Percentiles rank a stretch among this genome's conserved stretches.
Evolutionary conservation across 2,888 invertebrate genomes (phyloP).

Genomic region (Temnothorax rugatulus): DNA sequence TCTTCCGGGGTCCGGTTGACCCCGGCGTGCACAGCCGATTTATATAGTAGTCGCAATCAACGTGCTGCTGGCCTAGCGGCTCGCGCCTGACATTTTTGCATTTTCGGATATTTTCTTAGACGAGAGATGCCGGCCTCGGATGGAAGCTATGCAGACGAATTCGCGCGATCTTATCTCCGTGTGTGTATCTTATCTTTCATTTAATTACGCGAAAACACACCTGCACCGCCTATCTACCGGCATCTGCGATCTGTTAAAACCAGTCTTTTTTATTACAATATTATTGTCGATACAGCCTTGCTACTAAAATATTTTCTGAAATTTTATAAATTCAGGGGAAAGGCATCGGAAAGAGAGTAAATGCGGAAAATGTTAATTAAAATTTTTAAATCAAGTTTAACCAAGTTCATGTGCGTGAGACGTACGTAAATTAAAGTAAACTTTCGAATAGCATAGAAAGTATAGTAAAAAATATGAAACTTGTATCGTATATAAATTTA

Average conservation of each 20-base stretch:
- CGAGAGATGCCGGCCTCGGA: not conserved
- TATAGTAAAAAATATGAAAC: not conserved
- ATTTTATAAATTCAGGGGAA: not conserved
- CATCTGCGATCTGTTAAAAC: not conserved
- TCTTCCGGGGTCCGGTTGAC: constrained; percentile 71
- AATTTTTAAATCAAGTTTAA: not conserved
- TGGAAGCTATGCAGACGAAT: constrained; percentile 12
- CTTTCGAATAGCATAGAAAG: constrained; percentile 29
- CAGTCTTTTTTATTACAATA: constrained; percentile 5
- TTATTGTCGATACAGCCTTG: not conserved
- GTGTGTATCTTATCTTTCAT: constrained; percentile 34
- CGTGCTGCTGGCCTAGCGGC: constrained; percentile 24
- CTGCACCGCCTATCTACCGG: not conserved
- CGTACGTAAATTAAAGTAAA: not conserved
- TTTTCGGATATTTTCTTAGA: not conserved
- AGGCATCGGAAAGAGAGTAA: not conserved
- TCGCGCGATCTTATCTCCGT: constrained; percentile 37
- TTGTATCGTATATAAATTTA: constrained; percentile 16
- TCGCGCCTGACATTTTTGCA: constrained; percentile 18
- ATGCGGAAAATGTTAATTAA: not conserved
- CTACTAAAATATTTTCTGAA: not conserved
- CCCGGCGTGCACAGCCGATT: constrained; percentile 67
- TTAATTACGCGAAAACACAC: constrained; percentile 32
- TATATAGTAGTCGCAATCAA: constrained; percentile 56
- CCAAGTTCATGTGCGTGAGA: not conserved